Evolutionary conservation across 2,113 vertebrate species (phyloP).

Genomic region (Dipodomys merriami): DNA sequence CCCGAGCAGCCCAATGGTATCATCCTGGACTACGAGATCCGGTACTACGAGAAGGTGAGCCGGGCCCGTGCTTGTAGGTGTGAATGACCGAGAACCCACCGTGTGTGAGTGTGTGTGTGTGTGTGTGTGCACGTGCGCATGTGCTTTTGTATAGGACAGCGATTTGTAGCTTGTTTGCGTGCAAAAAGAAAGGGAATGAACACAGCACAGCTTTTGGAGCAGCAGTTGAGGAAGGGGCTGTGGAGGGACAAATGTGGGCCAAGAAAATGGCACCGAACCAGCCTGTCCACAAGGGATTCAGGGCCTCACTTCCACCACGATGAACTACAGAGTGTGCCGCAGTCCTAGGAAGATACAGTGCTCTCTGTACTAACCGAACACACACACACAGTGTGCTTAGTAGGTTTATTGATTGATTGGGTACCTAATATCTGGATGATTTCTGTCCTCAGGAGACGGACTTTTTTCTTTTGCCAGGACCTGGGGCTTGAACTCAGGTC

Average conservation of each 20-base stretch:
- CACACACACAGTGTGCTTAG: neutral
- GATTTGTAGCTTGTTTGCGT: too few species aligned
- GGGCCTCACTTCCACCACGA: neutral
- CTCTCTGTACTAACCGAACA: neutral
- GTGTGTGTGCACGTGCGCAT: too few species aligned
- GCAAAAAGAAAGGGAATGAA: neutral
- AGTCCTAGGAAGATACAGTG: neutral
- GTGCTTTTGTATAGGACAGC: too few species aligned
- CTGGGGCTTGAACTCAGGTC: too few species aligned
- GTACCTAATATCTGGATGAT: conserved; percentile 4
- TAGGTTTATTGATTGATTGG: neutral
- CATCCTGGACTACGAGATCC: conserved; percentile 98
- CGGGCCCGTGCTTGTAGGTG: conserved; percentile 67
- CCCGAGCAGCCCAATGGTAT: conserved; percentile 99
- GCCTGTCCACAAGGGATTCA: neutral
- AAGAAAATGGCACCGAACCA: neutral
- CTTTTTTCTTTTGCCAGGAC: neutral
- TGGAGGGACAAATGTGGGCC: neutral
- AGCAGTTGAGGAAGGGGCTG: neutral
- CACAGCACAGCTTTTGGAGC: neutral
- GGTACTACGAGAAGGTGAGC: conserved; percentile 97
- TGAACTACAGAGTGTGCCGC: neutral
- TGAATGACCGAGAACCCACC: conserved; percentile 63
- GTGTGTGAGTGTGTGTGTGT: too few species aligned
- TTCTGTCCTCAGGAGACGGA: neutral